A percentile compares a stretch with the other conserved stretches of the same genome.
Conservation (phyloP, 53 echinoderm and acorn worm genomes). For the Apostichopus leukothele region DNA sequence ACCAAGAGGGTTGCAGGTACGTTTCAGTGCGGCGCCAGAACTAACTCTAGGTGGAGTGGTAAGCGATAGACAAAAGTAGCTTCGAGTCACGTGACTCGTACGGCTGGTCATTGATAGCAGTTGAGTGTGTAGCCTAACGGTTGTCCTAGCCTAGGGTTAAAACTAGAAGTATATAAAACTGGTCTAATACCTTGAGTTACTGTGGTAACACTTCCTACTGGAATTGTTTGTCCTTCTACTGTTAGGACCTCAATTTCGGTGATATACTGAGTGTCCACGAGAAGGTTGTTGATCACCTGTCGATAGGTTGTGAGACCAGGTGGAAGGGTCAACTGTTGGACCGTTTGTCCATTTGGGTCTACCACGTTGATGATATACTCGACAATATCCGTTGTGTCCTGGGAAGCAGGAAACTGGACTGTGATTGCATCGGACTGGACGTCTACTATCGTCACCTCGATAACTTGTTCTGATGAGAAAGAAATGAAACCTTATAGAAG, state of each 20-base stretch:
- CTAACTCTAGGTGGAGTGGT: no score
- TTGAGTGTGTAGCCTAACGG: no score
- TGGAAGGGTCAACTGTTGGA: conserved; percentile 1
- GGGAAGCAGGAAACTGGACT: conserved; percentile 24
- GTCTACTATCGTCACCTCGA: conserved; percentile 2
- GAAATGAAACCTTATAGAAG: no score
- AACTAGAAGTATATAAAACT: no score
- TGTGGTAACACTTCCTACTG: conserved; percentile 8
- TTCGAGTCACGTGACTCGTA: no score
- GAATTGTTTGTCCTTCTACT: neutral
- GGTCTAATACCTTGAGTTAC: conserved; percentile 20
- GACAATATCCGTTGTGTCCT: conserved; percentile 18
- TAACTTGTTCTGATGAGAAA: conserved; percentile 24
- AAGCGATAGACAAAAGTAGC: no score
- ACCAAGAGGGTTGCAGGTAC: no score
- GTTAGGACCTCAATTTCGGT: conserved; percentile 25
- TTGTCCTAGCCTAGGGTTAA: no score
- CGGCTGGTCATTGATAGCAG: no score
- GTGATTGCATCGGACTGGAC: neutral
- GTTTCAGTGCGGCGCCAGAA: no score
- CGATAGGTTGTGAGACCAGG: conserved; percentile 4
- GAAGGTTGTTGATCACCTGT: conserved; percentile 18
- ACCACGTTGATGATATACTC: conserved; percentile 27
- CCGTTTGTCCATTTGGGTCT: conserved; percentile 18
- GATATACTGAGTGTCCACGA: neutral